Conservation (phyloP, 2,113 vertebrate genomes). For the Numida meleagris region DNA sequence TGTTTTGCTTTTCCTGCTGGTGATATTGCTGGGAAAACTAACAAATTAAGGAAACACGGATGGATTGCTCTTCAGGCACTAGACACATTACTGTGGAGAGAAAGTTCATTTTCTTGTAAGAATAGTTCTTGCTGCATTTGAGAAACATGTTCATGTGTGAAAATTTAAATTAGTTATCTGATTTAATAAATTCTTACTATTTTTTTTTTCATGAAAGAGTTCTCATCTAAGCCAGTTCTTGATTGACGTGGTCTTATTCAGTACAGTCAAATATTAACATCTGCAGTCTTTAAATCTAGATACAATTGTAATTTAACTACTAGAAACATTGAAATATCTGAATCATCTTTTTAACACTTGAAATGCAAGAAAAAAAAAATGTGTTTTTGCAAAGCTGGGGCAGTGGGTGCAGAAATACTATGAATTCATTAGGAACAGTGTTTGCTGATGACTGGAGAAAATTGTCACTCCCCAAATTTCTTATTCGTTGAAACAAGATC, state of each 20-base stretch:
- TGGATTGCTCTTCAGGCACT: neutral
- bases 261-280: neutral
- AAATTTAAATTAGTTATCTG: neutral
- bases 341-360: neutral
- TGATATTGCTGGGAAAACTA: neutral
- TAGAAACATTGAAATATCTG: neutral
- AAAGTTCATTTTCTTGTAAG: neutral
- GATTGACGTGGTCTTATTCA: neutral
- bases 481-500: neutral
- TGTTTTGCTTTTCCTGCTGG: neutral
- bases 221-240: neutral
- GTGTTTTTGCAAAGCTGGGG: neutral
- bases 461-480: neutral
- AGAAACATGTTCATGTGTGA: neutral
- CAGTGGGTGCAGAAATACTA: neutral
- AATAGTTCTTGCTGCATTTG: neutral
- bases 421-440: neutral
- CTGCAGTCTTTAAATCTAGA: neutral
- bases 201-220: too few species aligned
- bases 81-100: neutral
- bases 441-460: neutral
- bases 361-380: neutral
- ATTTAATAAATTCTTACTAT: neutral
- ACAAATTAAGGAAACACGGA: neutral
- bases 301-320: neutral